phyloP scores from a whole-genome alignment of 1,140 invertebrate species.

The Aphaenogaster rudis region DNA sequence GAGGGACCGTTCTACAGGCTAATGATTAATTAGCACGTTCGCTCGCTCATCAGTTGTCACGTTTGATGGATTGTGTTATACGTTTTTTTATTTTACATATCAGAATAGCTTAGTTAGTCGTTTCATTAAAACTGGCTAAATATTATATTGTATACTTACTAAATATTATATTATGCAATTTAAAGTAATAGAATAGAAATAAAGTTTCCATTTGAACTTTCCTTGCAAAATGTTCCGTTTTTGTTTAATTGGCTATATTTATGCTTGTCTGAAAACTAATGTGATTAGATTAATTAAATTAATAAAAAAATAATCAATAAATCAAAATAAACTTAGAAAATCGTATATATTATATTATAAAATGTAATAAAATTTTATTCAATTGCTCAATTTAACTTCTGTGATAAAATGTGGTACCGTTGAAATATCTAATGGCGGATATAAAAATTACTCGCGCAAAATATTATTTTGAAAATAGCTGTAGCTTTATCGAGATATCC shows the following conservation, averaged over 20 bases:
- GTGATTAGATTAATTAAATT: background rate
- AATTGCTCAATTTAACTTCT: background rate
- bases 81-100: background rate
- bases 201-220: background rate
- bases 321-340: background rate
- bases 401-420: background rate
- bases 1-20: conserved; percentile 16
- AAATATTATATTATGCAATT: background rate
- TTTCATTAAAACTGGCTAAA: conserved; percentile 8
- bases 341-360: background rate
- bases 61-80: conserved; percentile 9
- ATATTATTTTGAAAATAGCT: background rate
- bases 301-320: no score
- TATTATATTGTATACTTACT: background rate
- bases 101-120: background rate
- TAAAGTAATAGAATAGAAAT: background rate
- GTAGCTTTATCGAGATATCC: background rate
- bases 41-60: conserved; percentile 19
- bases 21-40: conserved; percentile 55
- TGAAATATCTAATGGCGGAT: background rate
- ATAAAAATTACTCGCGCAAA: conserved; percentile 2
- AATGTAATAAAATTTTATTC: conserved; percentile 1
- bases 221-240: background rate
- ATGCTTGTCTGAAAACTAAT: background rate
- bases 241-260: background rate